Percentiles rank a stretch among this genome's conserved stretches.
Evolutionary conservation across 2,113 vertebrate genomes (phyloP).

Genomic region (Petroica traversi): DNA sequence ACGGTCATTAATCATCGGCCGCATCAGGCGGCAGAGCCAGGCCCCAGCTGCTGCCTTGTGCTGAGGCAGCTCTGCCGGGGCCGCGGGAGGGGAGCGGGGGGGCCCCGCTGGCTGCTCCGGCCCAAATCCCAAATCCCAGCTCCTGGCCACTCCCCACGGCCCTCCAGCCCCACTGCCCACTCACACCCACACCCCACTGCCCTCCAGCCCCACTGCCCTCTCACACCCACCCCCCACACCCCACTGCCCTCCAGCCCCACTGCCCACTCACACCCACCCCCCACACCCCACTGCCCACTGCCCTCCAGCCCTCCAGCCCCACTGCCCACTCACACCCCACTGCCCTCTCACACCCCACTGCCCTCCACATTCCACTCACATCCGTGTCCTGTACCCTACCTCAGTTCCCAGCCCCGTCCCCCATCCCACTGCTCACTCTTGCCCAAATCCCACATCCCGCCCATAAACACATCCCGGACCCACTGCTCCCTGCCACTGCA

Average conservation of each 20-base stretch:
- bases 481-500: neutral
- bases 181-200: too few relatives aligned
- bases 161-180: neutral
- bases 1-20: conserved; percentile 35
- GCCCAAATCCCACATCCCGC: neutral
- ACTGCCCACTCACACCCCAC: too few relatives aligned
- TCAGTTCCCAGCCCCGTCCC: neutral
- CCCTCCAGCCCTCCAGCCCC: too few relatives aligned
- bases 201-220: neutral
- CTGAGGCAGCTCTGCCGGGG: neutral
- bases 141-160: neutral
- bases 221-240: too few relatives aligned
- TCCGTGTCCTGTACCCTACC: neutral
- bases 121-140: neutral
- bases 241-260: too few relatives aligned
- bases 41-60: neutral
- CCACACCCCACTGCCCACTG: too few relatives aligned
- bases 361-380: neutral
- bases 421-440: neutral
- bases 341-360: neutral
- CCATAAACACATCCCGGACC: neutral
- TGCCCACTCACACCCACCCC: neutral
- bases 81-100: neutral
- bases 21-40: neutral
- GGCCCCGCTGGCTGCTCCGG: neutral